Evolutionary conservation across 2,797 vertebrate species (phyloP).

Genomic region (Agapornis canus): DNA sequence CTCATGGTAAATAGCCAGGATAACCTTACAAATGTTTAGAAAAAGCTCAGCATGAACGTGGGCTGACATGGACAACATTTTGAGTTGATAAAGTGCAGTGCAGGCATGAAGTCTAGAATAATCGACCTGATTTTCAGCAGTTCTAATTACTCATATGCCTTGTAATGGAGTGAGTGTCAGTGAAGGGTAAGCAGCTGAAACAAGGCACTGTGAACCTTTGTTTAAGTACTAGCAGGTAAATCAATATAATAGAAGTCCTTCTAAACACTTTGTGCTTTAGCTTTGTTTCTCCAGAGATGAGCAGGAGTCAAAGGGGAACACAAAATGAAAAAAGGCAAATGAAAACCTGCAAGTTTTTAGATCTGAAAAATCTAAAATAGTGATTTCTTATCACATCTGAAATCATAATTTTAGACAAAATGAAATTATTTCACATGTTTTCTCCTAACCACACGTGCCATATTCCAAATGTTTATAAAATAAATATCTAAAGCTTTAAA

Average conservation of each 20-base stretch:
- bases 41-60: background rate
- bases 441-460: background rate
- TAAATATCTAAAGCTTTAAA: background rate
- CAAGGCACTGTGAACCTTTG: background rate
- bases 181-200: conserved; percentile 11
- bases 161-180: background rate
- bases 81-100: background rate
- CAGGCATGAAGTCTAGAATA: background rate
- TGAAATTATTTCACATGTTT: background rate
- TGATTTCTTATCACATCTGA: background rate
- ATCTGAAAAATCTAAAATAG: background rate
- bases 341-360: background rate
- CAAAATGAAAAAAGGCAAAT: background rate
- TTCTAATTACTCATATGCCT: background rate
- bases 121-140: background rate
- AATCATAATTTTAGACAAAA: background rate
- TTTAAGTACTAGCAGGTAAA: conserved; percentile 24
- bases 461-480: background rate
- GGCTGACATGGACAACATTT: background rate
- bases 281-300: background rate
- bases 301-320: background rate
- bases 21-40: background rate
- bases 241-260: conserved; percentile 14
- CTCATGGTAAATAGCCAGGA: background rate
- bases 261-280: background rate